A percentile compares a stretch with the other conserved stretches of the same genome.
Conservation (phyloP, 2,113 vertebrate genomes). For the Apus apus region DNA sequence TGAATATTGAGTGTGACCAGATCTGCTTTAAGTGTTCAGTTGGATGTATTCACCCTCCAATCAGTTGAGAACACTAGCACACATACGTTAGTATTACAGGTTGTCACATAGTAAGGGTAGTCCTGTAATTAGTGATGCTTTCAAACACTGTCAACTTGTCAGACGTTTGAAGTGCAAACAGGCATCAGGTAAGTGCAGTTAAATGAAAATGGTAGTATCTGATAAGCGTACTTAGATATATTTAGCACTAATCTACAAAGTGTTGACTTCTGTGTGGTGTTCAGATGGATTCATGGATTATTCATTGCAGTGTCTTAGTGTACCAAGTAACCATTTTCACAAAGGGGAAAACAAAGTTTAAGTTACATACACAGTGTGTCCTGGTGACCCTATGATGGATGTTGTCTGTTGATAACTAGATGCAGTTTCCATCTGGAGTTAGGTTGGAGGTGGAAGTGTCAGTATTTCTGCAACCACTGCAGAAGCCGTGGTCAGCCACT, state of each 20-base stretch:
- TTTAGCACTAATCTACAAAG: background rate
- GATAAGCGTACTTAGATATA: background rate
- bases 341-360: background rate
- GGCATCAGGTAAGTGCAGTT: rapidly evolving
- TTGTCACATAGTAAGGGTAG: rapidly evolving
- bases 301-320: background rate
- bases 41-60: background rate
- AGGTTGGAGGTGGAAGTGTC: background rate
- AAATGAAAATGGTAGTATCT: background rate
- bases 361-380: background rate
- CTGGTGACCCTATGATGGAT: background rate
- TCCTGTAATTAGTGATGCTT: background rate
- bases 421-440: background rate
- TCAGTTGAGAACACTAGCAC: background rate
- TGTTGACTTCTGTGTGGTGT: background rate
- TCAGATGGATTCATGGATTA: background rate
- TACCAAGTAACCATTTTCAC: background rate
- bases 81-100: background rate
- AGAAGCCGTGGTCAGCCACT: background rate
- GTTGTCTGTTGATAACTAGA: background rate
- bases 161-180: background rate
- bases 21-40: background rate
- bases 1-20: background rate
- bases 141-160: background rate
- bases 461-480: background rate